Conservation (phyloP, 2,888 invertebrate species). For the Chydorus sphaericus region DNA sequence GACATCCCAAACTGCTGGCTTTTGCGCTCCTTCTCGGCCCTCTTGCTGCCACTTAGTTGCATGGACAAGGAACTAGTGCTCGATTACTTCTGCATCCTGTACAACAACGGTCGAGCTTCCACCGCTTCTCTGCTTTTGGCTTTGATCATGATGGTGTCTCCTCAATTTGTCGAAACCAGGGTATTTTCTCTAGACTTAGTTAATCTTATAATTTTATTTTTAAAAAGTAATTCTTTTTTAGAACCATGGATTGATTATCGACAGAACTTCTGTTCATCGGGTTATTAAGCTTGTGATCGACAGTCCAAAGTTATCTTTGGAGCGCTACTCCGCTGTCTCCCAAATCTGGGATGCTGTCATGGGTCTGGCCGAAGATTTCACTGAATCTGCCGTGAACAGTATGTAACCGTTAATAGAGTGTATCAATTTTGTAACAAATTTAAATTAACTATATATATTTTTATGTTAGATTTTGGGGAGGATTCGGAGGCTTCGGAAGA, state of each 20-base stretch:
- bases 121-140: background rate
- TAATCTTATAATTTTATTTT: background rate
- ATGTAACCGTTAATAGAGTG: background rate
- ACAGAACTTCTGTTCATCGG: background rate
- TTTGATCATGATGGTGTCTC: background rate
- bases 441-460: background rate
- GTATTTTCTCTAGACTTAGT: too few relatives aligned
- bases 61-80: background rate
- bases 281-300: background rate
- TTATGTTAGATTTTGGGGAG: background rate
- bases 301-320: background rate
- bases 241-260: background rate
- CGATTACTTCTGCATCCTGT: background rate
- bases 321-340: background rate
- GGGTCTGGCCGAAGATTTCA: background rate
- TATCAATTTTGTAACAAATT: background rate
- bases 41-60: background rate
- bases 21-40: background rate
- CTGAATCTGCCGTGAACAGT: background rate
- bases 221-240: background rate
- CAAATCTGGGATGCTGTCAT: background rate
- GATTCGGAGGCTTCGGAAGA: background rate
- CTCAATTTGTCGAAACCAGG: background rate
- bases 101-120: background rate
- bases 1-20: slow-evolving; percentile 1